Conservation (phyloP, 2,113 vertebrate species). For the Hiodon tergisus region DNA sequence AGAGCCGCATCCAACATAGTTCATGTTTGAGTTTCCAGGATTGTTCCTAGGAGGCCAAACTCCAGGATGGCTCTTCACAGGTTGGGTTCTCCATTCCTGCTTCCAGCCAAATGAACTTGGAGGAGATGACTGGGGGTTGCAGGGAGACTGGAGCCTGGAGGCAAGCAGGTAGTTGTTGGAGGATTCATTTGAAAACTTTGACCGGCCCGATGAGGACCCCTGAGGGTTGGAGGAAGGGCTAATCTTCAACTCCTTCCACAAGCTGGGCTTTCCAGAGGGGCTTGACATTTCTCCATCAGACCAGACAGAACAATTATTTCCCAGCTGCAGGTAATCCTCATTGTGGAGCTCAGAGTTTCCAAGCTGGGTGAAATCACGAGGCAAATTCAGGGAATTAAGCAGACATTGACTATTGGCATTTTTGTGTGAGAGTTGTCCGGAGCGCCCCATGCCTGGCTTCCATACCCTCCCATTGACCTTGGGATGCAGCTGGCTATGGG, state of each 20-base stretch:
- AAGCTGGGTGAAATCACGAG: slow-evolving; percentile 25
- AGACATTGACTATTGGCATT: slow-evolving; percentile 30
- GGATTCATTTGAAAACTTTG: slow-evolving; percentile 10
- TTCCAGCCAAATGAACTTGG: slow-evolving; percentile 20
- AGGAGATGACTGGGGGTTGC: slow-evolving; percentile 24
- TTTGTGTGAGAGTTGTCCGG: slow-evolving; percentile 2
- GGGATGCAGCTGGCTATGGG: slow-evolving; percentile 23
- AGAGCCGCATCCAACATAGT: accelerated
- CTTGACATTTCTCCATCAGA: slow-evolving; percentile 32
- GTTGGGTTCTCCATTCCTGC: slow-evolving; percentile 31
- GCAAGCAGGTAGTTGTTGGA: slow-evolving; percentile 15
- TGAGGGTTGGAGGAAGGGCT: slow-evolving; percentile 20
- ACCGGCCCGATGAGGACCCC: slow-evolving; percentile 2
- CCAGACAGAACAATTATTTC: background rate
- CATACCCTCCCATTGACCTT: slow-evolving; percentile 33
- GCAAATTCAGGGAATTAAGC: slow-evolving; percentile 24
- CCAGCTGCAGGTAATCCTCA: slow-evolving; percentile 27
- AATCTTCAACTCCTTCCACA: slow-evolving; percentile 3
- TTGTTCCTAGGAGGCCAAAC: slow-evolving; percentile 13
- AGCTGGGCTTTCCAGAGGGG: background rate
- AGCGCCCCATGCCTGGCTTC: slow-evolving; percentile 24
- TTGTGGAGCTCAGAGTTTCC: slow-evolving; percentile 17
- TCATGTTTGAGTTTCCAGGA: slow-evolving; percentile 26
- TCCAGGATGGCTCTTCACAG: slow-evolving; percentile 1
- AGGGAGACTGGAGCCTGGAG: slow-evolving; percentile 25